Conservation (phyloP, 2,113 vertebrate species). For the Scartelaos histophorus region DNA sequence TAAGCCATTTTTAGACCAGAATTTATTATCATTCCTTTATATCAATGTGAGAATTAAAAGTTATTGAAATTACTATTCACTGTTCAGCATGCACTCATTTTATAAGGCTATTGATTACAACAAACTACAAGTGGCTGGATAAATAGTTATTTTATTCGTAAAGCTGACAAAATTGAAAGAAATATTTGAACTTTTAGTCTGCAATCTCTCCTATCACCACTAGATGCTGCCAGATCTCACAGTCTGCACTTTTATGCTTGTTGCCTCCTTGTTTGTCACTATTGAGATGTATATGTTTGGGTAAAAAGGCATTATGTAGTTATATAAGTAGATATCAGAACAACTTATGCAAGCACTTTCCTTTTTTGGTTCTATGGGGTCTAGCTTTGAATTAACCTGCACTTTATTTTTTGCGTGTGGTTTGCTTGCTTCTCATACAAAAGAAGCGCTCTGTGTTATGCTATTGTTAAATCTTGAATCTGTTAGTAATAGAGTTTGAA, state of each 20-base stretch:
- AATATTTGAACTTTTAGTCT: neutral
- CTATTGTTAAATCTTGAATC: conserved; percentile 15
- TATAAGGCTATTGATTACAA: too few relatives aligned
- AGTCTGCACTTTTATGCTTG: neutral
- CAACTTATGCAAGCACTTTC: conserved; percentile 7
- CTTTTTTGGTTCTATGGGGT: neutral
- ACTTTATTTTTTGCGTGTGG: conserved; percentile 37
- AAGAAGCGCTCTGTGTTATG: neutral
- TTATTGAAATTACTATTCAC: neutral
- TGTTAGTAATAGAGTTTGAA: conserved; percentile 1
- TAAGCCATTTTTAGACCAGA: neutral
- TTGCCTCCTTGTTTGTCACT: neutral
- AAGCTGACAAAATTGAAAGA: neutral
- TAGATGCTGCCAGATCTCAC: neutral
- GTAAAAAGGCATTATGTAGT: neutral
- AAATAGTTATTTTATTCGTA: neutral
- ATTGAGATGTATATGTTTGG: neutral
- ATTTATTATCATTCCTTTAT: neutral
- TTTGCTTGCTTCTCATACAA: conserved; percentile 17
- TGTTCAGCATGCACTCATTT: too few relatives aligned
- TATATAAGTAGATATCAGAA: neutral
- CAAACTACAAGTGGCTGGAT: too few relatives aligned
- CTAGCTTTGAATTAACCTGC: conserved; percentile 12
- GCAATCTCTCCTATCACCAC: neutral
- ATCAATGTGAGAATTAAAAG: neutral